Percentiles rank a stretch among this genome's conserved stretches.
These are phyloP conservation scores for Eurosta solidaginis DNA, from an alignment of 1,140 invertebrate species.

Conservation along the genomic window DNA sequence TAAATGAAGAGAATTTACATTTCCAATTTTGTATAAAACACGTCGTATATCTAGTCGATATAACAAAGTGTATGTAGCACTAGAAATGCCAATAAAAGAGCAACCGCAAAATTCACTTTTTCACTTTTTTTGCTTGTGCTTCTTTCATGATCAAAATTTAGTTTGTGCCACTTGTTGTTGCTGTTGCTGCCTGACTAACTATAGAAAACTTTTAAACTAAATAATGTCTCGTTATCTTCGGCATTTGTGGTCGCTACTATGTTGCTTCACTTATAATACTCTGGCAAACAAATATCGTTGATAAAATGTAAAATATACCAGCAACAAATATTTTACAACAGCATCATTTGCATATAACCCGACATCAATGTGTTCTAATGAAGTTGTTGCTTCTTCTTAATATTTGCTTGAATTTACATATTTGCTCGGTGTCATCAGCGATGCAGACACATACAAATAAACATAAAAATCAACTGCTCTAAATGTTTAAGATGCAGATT, in stretches of 20 bases:
- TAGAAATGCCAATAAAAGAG: background rate
- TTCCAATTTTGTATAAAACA: slow-evolving; percentile 24
- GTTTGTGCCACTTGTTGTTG: background rate
- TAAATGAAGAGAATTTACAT: background rate
- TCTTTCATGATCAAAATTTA: background rate
- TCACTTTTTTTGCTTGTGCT: background rate
- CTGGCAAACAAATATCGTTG: background rate
- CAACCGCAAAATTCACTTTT: background rate
- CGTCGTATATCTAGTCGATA: background rate
- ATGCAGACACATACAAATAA: background rate
- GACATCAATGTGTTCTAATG: background rate
- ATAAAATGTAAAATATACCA: no score
- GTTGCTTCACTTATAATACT: background rate
- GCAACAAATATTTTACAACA: no score
- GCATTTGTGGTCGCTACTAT: slow-evolving; percentile 12
- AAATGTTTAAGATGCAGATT: no score
- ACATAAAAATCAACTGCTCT: background rate
- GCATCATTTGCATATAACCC: no score
- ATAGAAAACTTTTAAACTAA: slow-evolving; percentile 8
- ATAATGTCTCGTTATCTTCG: slow-evolving; percentile 24
- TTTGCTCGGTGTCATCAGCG: background rate
- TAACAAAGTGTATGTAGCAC: background rate
- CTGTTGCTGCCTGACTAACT: background rate
- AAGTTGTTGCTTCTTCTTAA: background rate
- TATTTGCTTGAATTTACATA: background rate